Evolutionary conservation across 2,888 invertebrate genomes (phyloP).

Genomic region (Phymatocera aterrima): DNA sequence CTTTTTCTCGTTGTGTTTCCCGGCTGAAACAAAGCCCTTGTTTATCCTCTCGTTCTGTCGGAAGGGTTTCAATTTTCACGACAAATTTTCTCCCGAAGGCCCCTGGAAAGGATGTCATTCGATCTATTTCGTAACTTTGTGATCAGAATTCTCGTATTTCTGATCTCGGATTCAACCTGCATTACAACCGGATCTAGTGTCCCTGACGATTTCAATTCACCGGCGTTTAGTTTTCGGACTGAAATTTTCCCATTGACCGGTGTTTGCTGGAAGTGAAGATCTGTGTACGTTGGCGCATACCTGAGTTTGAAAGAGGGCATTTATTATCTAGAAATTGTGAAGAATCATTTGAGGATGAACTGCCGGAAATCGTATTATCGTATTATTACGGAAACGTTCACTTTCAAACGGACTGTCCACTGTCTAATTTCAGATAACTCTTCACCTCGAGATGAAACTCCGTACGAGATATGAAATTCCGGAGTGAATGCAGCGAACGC

Average conservation of each 20-base stretch:
- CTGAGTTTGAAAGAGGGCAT: too few species aligned
- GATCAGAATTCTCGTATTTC: neutral
- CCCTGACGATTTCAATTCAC: neutral
- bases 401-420: neutral
- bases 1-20: too few species aligned
- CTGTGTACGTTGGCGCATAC: neutral
- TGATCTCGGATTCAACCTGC: neutral
- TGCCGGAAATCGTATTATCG: too few species aligned
- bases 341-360: too few species aligned
- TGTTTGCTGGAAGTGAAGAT: neutral
- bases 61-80: neutral
- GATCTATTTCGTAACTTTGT: neutral
- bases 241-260: neutral
- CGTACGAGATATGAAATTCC: neutral
- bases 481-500: constrained; percentile 18
- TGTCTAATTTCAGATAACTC: constrained; percentile 29
- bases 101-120: neutral
- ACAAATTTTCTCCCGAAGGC: neutral
- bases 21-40: neutral
- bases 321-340: too few species aligned
- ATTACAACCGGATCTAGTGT: neutral
- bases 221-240: neutral
- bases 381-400: too few species aligned
- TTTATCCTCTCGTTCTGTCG: neutral
- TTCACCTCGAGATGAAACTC: neutral